Evolutionary conservation across 2,888 invertebrate species (phyloP).

Genomic region (Mythimna ferrago): DNA sequence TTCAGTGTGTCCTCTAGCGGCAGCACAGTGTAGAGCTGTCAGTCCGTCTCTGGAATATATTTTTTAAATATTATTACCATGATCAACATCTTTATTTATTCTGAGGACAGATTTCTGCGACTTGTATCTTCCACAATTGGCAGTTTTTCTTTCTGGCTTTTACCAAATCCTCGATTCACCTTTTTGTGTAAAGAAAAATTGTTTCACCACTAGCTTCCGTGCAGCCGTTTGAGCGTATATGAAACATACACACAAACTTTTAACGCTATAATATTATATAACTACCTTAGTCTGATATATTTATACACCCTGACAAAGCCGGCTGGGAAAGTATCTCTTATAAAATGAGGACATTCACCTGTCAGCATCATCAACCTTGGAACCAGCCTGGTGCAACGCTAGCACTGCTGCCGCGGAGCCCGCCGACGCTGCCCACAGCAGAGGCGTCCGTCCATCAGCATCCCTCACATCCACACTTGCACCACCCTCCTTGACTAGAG

Average conservation of each 20-base stretch:
- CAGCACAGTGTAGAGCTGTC: conserved; percentile 99
- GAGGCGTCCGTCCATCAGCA: conserved; percentile 97
- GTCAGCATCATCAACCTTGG: conserved; percentile 95
- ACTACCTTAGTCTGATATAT: no score
- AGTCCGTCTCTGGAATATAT: conserved; percentile 94
- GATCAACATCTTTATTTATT: background rate
- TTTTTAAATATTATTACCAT: background rate
- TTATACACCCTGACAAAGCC: no score
- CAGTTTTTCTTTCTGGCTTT: background rate
- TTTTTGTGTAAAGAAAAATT: no score
- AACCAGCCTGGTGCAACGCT: conserved; percentile 96
- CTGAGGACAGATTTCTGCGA: background rate
- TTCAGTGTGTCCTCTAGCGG: conserved; percentile 98
- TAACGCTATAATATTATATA: no score
- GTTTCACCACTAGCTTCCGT: no score
- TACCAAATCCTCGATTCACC: background rate
- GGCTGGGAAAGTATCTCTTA: no score
- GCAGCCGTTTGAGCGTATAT: no score
- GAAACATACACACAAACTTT: no score
- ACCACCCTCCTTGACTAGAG: conserved; percentile 94
- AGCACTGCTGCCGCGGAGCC: conserved; percentile 98
- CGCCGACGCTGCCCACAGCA: conserved; percentile 99
- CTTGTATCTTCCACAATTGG: background rate
- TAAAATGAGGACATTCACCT: conserved; percentile 85
- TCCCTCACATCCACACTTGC: conserved; percentile 96